These are phyloP conservation scores for Gila orcuttii DNA, from an alignment of 2,113 vertebrate genomes.

Conservation along the genomic window DNA sequence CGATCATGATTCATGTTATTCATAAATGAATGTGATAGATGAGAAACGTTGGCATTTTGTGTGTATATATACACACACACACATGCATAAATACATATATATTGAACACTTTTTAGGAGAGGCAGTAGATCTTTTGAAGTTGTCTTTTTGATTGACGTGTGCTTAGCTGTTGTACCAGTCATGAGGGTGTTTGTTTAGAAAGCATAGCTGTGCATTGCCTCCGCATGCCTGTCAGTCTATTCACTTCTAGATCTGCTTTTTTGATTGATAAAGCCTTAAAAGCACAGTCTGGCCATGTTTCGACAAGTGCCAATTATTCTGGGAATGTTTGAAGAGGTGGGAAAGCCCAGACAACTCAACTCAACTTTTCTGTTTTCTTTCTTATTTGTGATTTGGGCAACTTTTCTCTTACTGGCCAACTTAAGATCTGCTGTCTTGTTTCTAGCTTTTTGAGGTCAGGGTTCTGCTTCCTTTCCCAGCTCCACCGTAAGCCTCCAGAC, in stretches of 20 bases:
- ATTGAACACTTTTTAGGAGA: not conserved
- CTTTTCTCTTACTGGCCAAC: conserved; percentile 16
- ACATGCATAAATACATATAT: too few species aligned
- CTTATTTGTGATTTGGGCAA: not conserved
- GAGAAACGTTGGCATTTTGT: too few species aligned
- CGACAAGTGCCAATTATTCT: conserved; percentile 20
- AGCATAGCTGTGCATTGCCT: not conserved
- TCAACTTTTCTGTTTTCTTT: not conserved
- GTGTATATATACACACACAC: too few species aligned
- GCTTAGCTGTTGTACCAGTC: not conserved
- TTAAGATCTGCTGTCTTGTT: conserved; percentile 32
- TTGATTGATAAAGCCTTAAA: conserved; percentile 1
- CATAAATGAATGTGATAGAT: too few species aligned
- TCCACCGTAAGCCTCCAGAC: conserved; percentile 6
- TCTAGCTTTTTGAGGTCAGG: conserved; percentile 26
- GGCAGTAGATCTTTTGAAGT: conserved; percentile 20
- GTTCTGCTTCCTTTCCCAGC: conserved; percentile 10
- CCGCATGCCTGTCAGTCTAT: not conserved
- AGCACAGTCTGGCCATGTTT: conserved; percentile 3
- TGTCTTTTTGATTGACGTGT: conserved; percentile 30
- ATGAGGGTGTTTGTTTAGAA: conserved; percentile 1
- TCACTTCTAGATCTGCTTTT: not conserved
- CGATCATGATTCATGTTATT: too few species aligned
- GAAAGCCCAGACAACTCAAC: conserved; percentile 24
- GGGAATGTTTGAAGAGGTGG: conserved; percentile 26